Evolutionary conservation across 2,797 vertebrate species (phyloP).

Genomic region (Chaunax sp.): DNA sequence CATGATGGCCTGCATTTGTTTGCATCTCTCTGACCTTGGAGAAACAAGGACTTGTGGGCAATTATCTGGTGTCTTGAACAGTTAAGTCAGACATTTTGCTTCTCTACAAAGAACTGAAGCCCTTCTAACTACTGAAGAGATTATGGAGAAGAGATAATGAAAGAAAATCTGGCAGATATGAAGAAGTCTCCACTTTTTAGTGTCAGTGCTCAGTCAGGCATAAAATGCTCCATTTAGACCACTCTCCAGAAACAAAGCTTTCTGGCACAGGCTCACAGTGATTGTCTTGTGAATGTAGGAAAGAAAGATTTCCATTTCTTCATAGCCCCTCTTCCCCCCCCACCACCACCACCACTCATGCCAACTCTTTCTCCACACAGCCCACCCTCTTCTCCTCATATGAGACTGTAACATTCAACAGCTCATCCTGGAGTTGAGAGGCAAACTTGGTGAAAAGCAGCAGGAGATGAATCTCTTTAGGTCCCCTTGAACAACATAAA

Average conservation of each 20-base stretch:
- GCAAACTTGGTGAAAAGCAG: conserved; percentile 76
- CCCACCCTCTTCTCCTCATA: conserved; percentile 51
- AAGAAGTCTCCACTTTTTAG: conserved; percentile 76
- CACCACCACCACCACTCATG: conserved; percentile 8
- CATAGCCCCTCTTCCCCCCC: conserved; percentile 31
- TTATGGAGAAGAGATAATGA: conserved; percentile 77
- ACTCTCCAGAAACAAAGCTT: conserved; percentile 75
- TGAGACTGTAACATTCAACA: conserved; percentile 63
- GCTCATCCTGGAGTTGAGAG: conserved; percentile 70
- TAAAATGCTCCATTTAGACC: conserved; percentile 78
- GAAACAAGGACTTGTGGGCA: conserved; percentile 70
- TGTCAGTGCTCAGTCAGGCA: conserved; percentile 78
- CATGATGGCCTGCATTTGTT: conserved; percentile 81
- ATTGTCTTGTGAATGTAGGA: conserved; percentile 71
- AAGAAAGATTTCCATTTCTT: conserved; percentile 71
- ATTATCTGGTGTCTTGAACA: conserved; percentile 79
- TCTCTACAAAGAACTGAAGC: conserved; percentile 64
- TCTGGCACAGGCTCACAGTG: conserved; percentile 67
- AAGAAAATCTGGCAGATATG: conserved; percentile 80
- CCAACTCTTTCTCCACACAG: conserved; percentile 41
- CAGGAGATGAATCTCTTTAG: conserved; percentile 82
- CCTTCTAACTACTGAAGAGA: conserved; percentile 72
- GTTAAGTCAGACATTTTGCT: conserved; percentile 78
- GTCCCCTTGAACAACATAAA: conserved; percentile 80
- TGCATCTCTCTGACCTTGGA: conserved; percentile 79